These are phyloP conservation scores for Himalopsyche anomala DNA, from an alignment of 2,888 invertebrate genomes.

Conservation along the genomic window DNA sequence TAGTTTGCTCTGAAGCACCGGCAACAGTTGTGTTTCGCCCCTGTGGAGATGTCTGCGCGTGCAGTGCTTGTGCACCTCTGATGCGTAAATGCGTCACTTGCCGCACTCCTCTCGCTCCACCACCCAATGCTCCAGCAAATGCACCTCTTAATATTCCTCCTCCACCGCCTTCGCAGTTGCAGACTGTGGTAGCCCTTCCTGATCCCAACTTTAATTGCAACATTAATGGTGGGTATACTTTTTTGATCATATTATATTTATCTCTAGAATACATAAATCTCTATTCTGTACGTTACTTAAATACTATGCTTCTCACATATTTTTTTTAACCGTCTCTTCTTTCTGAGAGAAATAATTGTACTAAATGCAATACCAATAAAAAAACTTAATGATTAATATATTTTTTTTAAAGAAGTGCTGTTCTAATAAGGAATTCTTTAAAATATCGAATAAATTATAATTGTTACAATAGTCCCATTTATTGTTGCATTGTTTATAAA, in stretches of 20 bases:
- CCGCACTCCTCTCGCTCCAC: constrained; percentile 82
- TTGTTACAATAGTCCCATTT: too few species aligned
- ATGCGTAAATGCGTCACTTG: constrained; percentile 99
- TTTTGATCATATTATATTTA: neutral
- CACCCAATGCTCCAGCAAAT: constrained; percentile 68
- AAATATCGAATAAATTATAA: too few species aligned
- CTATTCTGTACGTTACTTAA: too few species aligned
- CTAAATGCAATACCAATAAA: neutral
- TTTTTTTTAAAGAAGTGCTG: too few species aligned
- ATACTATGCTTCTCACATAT: too few species aligned
- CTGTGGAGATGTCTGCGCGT: constrained; percentile 96
- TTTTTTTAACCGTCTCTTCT: neutral
- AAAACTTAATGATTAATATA: neutral
- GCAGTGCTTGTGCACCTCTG: constrained; percentile 89
- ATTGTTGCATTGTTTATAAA: too few species aligned
- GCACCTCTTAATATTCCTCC: constrained; percentile 51
- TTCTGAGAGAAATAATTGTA: neutral
- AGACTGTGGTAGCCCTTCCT: constrained; percentile 49
- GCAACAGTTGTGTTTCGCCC: constrained; percentile 95
- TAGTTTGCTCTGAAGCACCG: constrained; percentile 96
- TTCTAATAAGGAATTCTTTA: too few species aligned
- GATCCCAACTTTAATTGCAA: constrained; percentile 58
- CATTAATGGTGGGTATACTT: constrained; percentile 67
- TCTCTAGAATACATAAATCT: neutral
- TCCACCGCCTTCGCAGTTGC: constrained; percentile 51